A percentile compares a stretch with the other conserved stretches of the same genome.
These are phyloP conservation scores for Rhabdomys dilectus DNA, from an alignment of 2,113 vertebrate species.

Conservation along the genomic window DNA sequence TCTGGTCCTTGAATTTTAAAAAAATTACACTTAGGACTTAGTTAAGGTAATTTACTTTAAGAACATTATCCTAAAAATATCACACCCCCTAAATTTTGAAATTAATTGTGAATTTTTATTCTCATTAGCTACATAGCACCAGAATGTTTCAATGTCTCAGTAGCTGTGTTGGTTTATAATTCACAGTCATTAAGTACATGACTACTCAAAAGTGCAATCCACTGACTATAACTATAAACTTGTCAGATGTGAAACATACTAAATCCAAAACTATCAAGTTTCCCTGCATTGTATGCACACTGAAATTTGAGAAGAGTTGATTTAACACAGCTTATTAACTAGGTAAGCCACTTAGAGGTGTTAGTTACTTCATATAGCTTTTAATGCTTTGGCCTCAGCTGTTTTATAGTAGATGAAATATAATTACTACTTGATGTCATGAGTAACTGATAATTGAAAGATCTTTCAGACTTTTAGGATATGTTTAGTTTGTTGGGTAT, in stretches of 20 bases:
- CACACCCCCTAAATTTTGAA: background rate
- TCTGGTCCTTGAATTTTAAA: constrained; percentile 28
- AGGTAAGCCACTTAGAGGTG: background rate
- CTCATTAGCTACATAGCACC: background rate
- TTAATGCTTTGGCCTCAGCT: constrained; percentile 58
- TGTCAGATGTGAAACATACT: constrained; percentile 36
- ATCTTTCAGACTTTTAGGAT: constrained; percentile 49
- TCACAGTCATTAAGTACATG: constrained; percentile 30
- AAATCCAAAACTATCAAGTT: constrained; percentile 57
- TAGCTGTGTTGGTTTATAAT: background rate
- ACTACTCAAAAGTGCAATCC: constrained; percentile 14
- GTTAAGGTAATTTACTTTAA: constrained; percentile 38
- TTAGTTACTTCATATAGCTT: constrained; percentile 48
- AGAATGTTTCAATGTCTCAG: background rate
- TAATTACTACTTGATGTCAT: constrained; percentile 42
- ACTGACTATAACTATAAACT: background rate
- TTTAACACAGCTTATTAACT: constrained; percentile 55
- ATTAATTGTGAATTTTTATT: constrained; percentile 57
- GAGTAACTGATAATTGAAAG: constrained; percentile 44
- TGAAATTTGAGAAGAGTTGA: constrained; percentile 55
- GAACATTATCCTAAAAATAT: constrained; percentile 47
- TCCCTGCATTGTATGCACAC: background rate
- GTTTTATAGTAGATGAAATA: background rate
- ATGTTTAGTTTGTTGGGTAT: constrained; percentile 37
- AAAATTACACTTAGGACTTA: constrained; percentile 36